phyloP scores from a whole-genome alignment of 2,888 invertebrate genomes.

The Pyrrhosoma nymphula region DNA sequence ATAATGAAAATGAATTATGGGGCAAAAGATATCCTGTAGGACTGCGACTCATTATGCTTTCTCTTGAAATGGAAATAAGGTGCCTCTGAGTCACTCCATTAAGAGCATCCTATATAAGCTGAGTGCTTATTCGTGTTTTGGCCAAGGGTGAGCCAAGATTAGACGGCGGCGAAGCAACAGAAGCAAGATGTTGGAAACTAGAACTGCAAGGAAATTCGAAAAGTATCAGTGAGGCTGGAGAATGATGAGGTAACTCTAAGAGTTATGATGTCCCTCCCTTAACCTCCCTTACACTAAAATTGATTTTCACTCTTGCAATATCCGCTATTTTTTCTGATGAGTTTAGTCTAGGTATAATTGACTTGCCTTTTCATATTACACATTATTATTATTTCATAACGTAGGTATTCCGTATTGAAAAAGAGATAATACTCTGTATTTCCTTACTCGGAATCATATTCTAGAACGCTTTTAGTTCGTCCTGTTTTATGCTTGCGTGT shows the following conservation, averaged over 20 bases:
- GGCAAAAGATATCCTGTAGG: neutral
- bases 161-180: neutral
- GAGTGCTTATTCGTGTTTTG: constrained; percentile 24
- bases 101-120: neutral
- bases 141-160: neutral
- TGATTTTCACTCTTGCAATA: too few relatives aligned
- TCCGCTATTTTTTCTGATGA: too few relatives aligned
- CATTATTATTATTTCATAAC: too few relatives aligned
- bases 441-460: too few relatives aligned
- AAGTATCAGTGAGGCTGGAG: neutral
- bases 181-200: neutral
- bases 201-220: neutral
- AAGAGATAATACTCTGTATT: too few relatives aligned
- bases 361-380: too few relatives aligned
- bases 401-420: too few relatives aligned
- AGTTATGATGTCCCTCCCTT: neutral
- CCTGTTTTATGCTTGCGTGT: too few relatives aligned
- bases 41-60: neutral
- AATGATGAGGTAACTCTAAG: neutral
- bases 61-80: constrained; percentile 6
- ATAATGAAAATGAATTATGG: neutral
- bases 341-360: too few relatives aligned
- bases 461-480: too few relatives aligned
- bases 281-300: too few relatives aligned
- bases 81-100: neutral